phyloP scores from a whole-genome alignment of 2,888 invertebrate genomes.

The Athetis lepigone region DNA sequence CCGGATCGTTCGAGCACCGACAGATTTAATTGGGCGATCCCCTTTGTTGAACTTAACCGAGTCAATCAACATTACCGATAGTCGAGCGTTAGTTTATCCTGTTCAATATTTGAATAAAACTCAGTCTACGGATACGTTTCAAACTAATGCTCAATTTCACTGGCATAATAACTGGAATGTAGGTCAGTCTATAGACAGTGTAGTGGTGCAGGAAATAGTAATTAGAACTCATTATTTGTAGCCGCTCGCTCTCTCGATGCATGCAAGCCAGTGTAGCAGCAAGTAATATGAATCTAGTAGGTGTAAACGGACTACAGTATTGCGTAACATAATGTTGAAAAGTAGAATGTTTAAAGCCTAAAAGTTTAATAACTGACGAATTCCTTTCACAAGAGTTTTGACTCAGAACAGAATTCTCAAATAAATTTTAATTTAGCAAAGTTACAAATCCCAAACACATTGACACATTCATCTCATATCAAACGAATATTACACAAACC shows the following conservation, averaged over 20 bases:
- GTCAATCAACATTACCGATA: conserved; percentile 65
- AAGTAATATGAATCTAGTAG: conserved; percentile 26
- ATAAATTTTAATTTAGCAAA: neutral
- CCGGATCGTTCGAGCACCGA: conserved; percentile 50
- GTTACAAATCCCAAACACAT: conserved; percentile 25
- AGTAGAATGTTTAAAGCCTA: neutral
- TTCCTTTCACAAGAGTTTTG: neutral
- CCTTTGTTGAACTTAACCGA: conserved; percentile 63
- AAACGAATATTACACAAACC: conserved; percentile 65
- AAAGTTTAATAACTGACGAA: neutral
- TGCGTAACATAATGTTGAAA: neutral
- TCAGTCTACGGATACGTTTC: conserved; percentile 50
- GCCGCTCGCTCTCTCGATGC: conserved; percentile 15
- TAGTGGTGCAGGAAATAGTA: conserved; percentile 30
- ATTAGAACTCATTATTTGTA: conserved; percentile 46
- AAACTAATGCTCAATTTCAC: conserved; percentile 55
- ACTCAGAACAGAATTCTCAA: neutral
- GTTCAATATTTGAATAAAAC: conserved; percentile 66
- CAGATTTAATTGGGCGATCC: conserved; percentile 62
- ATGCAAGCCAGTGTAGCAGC: conserved; percentile 1
- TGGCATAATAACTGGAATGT: conserved; percentile 38
- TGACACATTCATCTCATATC: conserved; percentile 65
- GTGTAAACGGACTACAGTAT: neutral
- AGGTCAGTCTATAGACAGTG: conserved; percentile 30
- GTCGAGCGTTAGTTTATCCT: conserved; percentile 60